Evolutionary conservation across 2,888 invertebrate genomes (phyloP).

Genomic region (Drosophila robusta): DNA sequence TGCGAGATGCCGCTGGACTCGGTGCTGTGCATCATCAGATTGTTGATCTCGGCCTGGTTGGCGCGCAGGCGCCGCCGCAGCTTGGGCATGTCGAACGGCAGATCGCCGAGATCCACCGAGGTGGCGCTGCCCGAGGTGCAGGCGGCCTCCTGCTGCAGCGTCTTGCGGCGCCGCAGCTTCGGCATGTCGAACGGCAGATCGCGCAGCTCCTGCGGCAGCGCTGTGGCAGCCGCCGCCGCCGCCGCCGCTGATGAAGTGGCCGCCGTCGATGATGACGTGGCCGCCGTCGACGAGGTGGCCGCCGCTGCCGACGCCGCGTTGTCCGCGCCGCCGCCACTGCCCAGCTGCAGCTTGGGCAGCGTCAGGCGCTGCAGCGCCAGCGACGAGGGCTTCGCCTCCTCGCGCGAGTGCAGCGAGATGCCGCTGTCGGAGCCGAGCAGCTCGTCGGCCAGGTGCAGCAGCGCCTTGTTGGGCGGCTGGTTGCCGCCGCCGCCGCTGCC

Average conservation of each 20-base stretch:
- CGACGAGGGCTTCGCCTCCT: slow-evolving; percentile 88
- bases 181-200: slow-evolving; percentile 96
- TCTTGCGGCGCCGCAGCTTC: slow-evolving; percentile 90
- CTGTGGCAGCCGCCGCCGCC: slow-evolving; percentile 34
- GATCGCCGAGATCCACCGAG: slow-evolving; percentile 91
- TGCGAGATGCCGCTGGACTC: slow-evolving; percentile 91
- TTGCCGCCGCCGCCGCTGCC: slow-evolving; percentile 31
- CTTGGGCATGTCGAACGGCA: slow-evolving; percentile 97
- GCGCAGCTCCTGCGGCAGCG: slow-evolving; percentile 89
- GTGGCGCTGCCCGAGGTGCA: slow-evolving; percentile 91
- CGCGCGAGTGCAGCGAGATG: slow-evolving; percentile 93
- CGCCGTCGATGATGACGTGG: not conserved
- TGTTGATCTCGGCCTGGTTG: slow-evolving; percentile 83
- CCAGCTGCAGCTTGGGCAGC: slow-evolving; percentile 86
- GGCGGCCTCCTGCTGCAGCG: slow-evolving; percentile 87
- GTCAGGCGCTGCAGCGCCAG: slow-evolving; percentile 87
- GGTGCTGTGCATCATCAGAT: slow-evolving; percentile 86
- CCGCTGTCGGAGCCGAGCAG: slow-evolving; percentile 95
- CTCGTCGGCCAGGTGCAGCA: slow-evolving; percentile 86
- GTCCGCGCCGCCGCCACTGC: slow-evolving; percentile 70
- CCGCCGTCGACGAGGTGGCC: not conserved
- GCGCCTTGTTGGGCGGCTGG: slow-evolving; percentile 91
- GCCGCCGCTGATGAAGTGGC: not conserved
- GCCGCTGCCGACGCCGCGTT: slow-evolving; percentile 46
- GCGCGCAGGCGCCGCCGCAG: slow-evolving; percentile 91